A percentile compares a stretch with the other conserved stretches of the same genome.
These are phyloP conservation scores for Polypedilum vanderplanki DNA, from an alignment of 1,140 invertebrate species.

Conservation along the genomic window DNA sequence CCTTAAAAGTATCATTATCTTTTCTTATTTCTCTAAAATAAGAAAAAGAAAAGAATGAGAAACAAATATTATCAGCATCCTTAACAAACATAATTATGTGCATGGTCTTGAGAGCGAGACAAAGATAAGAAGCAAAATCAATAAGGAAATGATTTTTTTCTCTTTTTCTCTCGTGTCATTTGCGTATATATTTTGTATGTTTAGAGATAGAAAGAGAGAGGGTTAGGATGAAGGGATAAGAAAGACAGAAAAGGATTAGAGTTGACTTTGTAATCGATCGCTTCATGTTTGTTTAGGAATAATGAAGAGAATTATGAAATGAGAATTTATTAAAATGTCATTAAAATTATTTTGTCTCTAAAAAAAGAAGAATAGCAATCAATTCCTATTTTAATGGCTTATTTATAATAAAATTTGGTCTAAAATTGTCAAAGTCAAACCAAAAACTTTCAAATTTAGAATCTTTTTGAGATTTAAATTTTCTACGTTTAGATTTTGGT, in stretches of 20 bases:
- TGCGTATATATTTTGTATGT: background rate
- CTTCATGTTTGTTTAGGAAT: background rate
- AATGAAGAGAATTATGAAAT: background rate
- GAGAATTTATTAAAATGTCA: too few species aligned
- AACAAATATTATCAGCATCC: slow-evolving; percentile 12
- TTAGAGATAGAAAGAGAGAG: too few species aligned
- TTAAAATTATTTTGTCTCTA: too few species aligned
- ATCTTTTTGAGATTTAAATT: too few species aligned
- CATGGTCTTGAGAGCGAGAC: background rate
- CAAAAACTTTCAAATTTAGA: too few species aligned
- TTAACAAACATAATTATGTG: slow-evolving; percentile 19
- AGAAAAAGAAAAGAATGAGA: background rate
- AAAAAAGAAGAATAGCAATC: too few species aligned
- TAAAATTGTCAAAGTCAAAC: too few species aligned
- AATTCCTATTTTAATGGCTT: too few species aligned
- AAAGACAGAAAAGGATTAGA: background rate
- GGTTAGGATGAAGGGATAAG: too few species aligned
- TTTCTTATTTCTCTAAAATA: background rate
- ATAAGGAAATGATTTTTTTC: background rate
- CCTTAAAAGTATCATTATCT: slow-evolving; percentile 3
- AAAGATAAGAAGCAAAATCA: slow-evolving; percentile 5
- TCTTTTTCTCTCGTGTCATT: background rate
- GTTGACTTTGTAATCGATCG: background rate
- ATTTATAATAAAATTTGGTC: too few species aligned
- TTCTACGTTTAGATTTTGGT: too few species aligned